Evolutionary conservation across 2,888 invertebrate species (phyloP).

Genomic region (Clunio marinus): DNA sequence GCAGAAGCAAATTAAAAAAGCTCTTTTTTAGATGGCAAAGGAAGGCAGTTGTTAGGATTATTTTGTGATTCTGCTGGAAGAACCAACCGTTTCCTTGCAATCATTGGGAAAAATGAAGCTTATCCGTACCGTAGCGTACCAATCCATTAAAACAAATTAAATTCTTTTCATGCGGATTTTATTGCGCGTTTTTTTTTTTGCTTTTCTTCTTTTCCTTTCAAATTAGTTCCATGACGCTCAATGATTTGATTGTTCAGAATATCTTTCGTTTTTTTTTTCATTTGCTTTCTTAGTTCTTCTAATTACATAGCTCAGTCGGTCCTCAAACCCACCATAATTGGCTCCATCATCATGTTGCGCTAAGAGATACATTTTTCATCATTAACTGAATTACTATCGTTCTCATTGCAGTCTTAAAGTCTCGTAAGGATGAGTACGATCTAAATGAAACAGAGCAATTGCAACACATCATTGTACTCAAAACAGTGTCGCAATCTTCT

Average conservation of each 20-base stretch:
- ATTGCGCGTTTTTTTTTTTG: background rate
- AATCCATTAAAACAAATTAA: slow-evolving; percentile 29
- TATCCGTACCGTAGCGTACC: slow-evolving; percentile 9
- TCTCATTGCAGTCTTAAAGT: background rate
- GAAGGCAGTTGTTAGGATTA: slow-evolving; percentile 1
- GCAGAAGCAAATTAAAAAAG: slow-evolving; percentile 18
- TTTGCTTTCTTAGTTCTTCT: no score
- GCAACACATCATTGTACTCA: background rate
- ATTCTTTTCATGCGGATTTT: slow-evolving; percentile 18
- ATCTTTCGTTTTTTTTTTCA: background rate
- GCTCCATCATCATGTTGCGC: slow-evolving; percentile 31
- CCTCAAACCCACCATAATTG: slow-evolving; percentile 15
- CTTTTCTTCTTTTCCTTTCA: background rate
- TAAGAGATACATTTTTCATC: slow-evolving; percentile 15
- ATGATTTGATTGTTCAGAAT: slow-evolving; percentile 19
- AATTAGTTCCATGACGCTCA: slow-evolving; percentile 1
- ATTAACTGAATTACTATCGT: background rate
- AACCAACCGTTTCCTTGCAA: background rate
- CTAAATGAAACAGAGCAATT: background rate
- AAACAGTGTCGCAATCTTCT: background rate
- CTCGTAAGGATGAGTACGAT: no score
- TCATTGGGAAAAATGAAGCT: slow-evolving; percentile 16
- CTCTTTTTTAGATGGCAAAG: background rate
- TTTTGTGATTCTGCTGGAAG: no score
- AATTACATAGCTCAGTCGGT: slow-evolving; percentile 5